These are phyloP conservation scores for Portunus trituberculatus DNA, from an alignment of 1,140 invertebrate genomes.

Conservation along the genomic window DNA sequence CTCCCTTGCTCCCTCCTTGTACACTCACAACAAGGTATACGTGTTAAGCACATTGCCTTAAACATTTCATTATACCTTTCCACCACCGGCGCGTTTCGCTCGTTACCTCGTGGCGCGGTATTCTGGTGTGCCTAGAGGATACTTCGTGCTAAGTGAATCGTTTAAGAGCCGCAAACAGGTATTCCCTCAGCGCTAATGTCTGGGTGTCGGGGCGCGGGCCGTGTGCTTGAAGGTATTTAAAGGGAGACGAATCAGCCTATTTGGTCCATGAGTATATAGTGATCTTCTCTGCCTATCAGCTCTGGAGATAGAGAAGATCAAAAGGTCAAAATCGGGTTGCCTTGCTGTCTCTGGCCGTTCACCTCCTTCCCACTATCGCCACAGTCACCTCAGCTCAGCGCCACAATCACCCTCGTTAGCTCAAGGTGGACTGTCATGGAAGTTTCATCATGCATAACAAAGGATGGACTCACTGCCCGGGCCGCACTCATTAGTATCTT, in stretches of 20 bases:
- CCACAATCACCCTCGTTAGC: conserved; percentile 5
- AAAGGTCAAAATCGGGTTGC: not conserved
- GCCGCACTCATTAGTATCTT: no score
- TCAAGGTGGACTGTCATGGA: not conserved
- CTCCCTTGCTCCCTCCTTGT: not conserved
- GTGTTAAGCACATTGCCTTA: conserved; percentile 17
- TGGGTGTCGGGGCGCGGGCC: not conserved
- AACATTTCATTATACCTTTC: conserved; percentile 29
- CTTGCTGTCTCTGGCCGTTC: not conserved
- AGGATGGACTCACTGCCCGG: not conserved
- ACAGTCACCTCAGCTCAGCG: no score
- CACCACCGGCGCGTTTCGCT: not conserved
- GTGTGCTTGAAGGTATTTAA: not conserved
- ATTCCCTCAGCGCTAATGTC: conserved; percentile 1
- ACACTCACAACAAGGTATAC: conserved; percentile 15
- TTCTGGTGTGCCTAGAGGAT: not conserved
- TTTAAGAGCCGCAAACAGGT: conserved; percentile 5
- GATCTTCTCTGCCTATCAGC: not conserved
- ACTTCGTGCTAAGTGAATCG: conserved; percentile 8
- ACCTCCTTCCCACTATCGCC: not conserved
- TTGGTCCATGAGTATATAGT: not conserved
- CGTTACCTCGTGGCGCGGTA: not conserved
- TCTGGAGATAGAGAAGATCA: not conserved
- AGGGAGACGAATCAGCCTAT: not conserved
- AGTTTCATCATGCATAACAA: not conserved